phyloP scores from a whole-genome alignment of 1,140 invertebrate genomes.

The Halotydeus destructor region DNA sequence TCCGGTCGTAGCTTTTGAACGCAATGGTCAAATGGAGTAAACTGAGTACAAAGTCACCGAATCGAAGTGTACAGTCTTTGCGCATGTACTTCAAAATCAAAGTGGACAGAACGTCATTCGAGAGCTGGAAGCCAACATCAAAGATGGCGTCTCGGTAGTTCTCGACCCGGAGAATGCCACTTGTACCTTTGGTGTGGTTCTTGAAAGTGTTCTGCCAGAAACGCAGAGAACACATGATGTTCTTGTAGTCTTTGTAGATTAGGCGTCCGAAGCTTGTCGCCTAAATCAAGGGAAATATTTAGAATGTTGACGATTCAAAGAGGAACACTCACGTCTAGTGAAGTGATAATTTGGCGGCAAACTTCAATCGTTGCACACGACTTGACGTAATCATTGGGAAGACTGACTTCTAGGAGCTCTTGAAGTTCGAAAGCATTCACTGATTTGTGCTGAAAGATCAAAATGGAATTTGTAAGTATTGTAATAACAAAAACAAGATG shows the following conservation, averaged over 20 bases:
- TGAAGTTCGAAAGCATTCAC: constrained; percentile 79
- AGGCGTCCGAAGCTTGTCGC: constrained; percentile 54
- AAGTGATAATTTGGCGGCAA: constrained; percentile 64
- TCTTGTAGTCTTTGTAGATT: constrained; percentile 67
- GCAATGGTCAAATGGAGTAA: constrained; percentile 67
- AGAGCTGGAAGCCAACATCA: constrained; percentile 64
- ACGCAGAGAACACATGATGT: constrained; percentile 73
- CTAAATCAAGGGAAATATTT: constrained; percentile 26
- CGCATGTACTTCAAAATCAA: constrained; percentile 69
- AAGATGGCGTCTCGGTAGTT: constrained; percentile 54
- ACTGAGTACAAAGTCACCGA: constrained; percentile 75
- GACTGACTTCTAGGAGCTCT: constrained; percentile 66
- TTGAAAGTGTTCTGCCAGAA: constrained; percentile 77
- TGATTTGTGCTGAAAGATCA: constrained; percentile 40
- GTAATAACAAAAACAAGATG: background rate
- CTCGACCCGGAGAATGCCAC: constrained; percentile 67
- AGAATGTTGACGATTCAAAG: constrained; percentile 19
- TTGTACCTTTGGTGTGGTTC: constrained; percentile 71
- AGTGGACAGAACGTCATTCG: constrained; percentile 54
- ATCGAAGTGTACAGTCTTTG: constrained; percentile 74
- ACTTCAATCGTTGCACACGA: constrained; percentile 79
- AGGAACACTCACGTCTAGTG: constrained; percentile 51
- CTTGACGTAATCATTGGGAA: constrained; percentile 84
- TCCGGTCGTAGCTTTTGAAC: constrained; percentile 64
- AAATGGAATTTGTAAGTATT: no score